These are phyloP conservation scores for Lypha dubia DNA, from an alignment of 2,888 invertebrate genomes.

Conservation along the genomic window DNA sequence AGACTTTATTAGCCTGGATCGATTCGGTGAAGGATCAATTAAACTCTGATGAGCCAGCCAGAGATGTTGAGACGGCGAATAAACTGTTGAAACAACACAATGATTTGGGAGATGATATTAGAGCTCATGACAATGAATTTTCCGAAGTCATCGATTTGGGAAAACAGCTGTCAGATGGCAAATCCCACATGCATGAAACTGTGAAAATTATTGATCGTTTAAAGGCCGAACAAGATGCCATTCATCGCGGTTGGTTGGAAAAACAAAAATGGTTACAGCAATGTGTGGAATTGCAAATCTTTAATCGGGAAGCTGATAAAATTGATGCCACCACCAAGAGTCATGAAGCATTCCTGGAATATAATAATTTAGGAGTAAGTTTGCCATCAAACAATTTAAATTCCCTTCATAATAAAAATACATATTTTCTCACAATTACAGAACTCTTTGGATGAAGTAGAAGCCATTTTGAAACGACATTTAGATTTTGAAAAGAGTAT, in stretches of 20 bases:
- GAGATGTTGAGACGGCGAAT: constrained; percentile 97
- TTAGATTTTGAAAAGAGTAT: constrained; percentile 96
- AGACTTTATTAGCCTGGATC: constrained; percentile 92
- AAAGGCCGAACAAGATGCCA: constrained; percentile 89
- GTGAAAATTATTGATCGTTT: constrained; percentile 89
- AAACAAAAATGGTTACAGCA: constrained; percentile 94
- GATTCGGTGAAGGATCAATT: constrained; percentile 91
- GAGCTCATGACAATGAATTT: constrained; percentile 94
- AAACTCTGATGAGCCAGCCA: constrained; percentile 90
- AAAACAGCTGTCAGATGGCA: constrained; percentile 88
- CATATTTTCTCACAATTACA: constrained; percentile 77
- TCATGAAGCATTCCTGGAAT: constrained; percentile 96
- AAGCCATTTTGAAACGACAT: constrained; percentile 95
- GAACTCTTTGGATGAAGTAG: constrained; percentile 95
- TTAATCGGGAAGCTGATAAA: constrained; percentile 98
- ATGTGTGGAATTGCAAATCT: constrained; percentile 93
- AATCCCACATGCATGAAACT: constrained; percentile 90
- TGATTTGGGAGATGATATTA: constrained; percentile 95
- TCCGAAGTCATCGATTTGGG: constrained; percentile 92
- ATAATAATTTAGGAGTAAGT: constrained; percentile 92
- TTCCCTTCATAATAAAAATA: background rate
- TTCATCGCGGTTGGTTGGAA: constrained; percentile 91
- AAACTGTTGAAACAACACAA: constrained; percentile 94
- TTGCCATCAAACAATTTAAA: background rate
- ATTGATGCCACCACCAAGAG: constrained; percentile 97